A percentile compares a stretch with the other conserved stretches of the same genome.
These are phyloP conservation scores for Dryomyza anilis DNA, from an alignment of 2,888 invertebrate species.

Conservation along the genomic window DNA sequence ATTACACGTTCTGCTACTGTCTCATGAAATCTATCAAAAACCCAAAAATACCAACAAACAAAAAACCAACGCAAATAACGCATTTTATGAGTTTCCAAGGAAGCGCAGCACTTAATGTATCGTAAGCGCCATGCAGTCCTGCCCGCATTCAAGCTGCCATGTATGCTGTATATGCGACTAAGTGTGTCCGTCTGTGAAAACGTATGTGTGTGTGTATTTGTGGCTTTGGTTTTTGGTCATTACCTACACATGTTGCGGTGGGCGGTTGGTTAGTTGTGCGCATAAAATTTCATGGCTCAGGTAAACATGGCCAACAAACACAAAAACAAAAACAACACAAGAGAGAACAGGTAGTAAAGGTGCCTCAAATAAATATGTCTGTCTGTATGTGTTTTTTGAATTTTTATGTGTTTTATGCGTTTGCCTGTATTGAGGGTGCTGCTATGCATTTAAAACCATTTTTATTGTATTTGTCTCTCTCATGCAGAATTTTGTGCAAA, in stretches of 20 bases:
- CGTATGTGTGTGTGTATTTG: slow-evolving; percentile 33
- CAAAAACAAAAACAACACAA: background rate
- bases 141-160: background rate
- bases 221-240: slow-evolving; percentile 35
- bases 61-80: too few relatives aligned
- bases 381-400: too few relatives aligned
- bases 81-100: slow-evolving; percentile 6
- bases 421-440: background rate
- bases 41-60: too few relatives aligned
- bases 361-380: too few relatives aligned
- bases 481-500: too few relatives aligned
- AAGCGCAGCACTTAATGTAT: too few relatives aligned
- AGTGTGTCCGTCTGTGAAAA: slow-evolving; percentile 4
- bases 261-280: slow-evolving; percentile 26
- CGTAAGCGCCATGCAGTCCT: too few relatives aligned
- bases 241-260: slow-evolving; percentile 38
- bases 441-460: background rate
- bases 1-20: too few relatives aligned
- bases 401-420: too few relatives aligned
- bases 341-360: too few relatives aligned
- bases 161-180: background rate
- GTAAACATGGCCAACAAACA: slow-evolving; percentile 36
- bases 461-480: background rate
- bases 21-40: too few relatives aligned
- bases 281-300: slow-evolving; percentile 54